Conservation (phyloP, 2,888 invertebrate species). For the Crioceris asparagi region DNA sequence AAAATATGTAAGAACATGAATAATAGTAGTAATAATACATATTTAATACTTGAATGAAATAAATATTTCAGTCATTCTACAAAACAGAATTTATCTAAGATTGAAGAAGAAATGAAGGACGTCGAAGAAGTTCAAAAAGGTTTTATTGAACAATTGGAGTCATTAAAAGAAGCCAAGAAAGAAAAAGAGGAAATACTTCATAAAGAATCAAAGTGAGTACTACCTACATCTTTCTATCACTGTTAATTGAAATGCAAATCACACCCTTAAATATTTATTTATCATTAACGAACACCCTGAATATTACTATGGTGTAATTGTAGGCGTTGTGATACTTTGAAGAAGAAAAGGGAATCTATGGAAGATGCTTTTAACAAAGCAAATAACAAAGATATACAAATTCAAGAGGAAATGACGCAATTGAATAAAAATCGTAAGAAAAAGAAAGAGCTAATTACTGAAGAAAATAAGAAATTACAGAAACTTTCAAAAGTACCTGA, state of each 20-base stretch:
- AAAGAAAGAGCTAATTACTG: conserved; percentile 53
- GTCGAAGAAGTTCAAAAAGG: conserved; percentile 51
- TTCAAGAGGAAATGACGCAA: conserved; percentile 55
- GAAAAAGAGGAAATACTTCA: conserved; percentile 33
- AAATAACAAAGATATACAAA: conserved; percentile 53
- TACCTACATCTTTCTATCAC: conserved; percentile 1
- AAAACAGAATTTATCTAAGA: conserved; percentile 43
- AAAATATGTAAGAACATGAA: conserved; percentile 45
- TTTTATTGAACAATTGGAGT: conserved; percentile 46
- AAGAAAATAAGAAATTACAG: conserved; percentile 57
- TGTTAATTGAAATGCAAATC: background rate
- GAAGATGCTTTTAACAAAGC: conserved; percentile 49
- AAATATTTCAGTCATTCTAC: conserved; percentile 46
- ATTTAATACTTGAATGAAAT: too few species aligned
- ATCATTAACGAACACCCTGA: background rate
- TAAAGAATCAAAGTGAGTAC: conserved; percentile 23
- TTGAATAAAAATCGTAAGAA: conserved; percentile 66
- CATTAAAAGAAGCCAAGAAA: conserved; percentile 40
- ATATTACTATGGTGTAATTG: conserved; percentile 1
- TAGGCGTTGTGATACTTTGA: conserved; percentile 40
- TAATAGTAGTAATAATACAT: conserved; percentile 1
- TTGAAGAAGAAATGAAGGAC: conserved; percentile 45
- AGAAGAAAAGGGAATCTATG: conserved; percentile 25
- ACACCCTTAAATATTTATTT: conserved; percentile 3
- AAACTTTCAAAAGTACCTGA: conserved; percentile 57